A percentile compares a stretch with the other conserved stretches of the same genome.
Evolutionary conservation across 2,797 vertebrate genomes (phyloP).

Genomic region (Anabas testudineus): DNA sequence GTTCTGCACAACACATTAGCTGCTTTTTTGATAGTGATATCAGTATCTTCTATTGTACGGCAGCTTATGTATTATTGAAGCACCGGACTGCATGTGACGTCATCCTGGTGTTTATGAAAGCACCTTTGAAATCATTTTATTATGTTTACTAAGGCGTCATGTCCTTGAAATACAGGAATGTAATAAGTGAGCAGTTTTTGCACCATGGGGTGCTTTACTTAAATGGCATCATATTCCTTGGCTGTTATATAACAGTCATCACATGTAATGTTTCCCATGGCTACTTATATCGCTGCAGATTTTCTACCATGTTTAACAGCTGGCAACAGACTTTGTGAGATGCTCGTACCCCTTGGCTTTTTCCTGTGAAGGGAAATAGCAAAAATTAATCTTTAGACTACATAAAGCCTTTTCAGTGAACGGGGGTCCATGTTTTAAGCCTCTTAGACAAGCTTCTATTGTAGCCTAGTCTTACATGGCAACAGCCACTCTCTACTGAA

Average conservation of each 20-base stretch:
- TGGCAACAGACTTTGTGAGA: slow-evolving; percentile 37
- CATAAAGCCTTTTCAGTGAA: slow-evolving; percentile 30
- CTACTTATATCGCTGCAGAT: slow-evolving; percentile 53
- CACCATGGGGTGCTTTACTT: slow-evolving; percentile 56
- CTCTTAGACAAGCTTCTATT: slow-evolving; percentile 5
- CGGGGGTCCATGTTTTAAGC: slow-evolving; percentile 8
- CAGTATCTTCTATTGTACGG: no score
- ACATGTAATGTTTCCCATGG: slow-evolving; percentile 58
- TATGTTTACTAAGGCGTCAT: slow-evolving; percentile 20
- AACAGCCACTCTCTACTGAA: slow-evolving; percentile 6
- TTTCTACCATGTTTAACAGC: slow-evolving; percentile 53
- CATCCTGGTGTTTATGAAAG: slow-evolving; percentile 32
- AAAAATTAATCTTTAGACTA: slow-evolving; percentile 38
- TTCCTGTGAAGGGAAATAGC: slow-evolving; percentile 12
- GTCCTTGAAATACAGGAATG: slow-evolving; percentile 17
- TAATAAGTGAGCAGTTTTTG: slow-evolving; percentile 30
- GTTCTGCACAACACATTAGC: neutral
- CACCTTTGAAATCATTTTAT: slow-evolving; percentile 38
- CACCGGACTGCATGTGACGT: slow-evolving; percentile 1
- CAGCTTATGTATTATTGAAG: neutral
- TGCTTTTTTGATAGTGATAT: neutral
- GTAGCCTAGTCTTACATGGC: no score
- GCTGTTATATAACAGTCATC: slow-evolving; percentile 67
- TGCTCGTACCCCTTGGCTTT: slow-evolving; percentile 25
- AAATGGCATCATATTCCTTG: slow-evolving; percentile 62